Evolutionary conservation across 64 coral and sea anemone species (phyloP).

Genomic region (Dendrophyllia cribrosa): DNA sequence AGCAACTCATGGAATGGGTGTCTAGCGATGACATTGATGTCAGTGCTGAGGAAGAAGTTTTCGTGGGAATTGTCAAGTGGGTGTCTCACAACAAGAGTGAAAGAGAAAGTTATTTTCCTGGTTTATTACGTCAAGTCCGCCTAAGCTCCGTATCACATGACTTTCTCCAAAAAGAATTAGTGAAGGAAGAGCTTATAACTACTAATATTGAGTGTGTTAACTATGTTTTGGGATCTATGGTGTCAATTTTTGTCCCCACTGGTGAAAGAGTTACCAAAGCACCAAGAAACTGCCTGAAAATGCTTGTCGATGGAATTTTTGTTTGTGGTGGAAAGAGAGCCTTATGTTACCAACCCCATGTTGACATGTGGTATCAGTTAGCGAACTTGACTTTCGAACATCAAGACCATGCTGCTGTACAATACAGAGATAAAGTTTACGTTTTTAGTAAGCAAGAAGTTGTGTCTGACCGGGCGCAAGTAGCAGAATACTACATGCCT

Average conservation of each 20-base stretch:
- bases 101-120: background rate
- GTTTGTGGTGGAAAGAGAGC: background rate
- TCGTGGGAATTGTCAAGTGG: slow-evolving; percentile 23
- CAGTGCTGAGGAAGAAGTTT: slow-evolving; percentile 18
- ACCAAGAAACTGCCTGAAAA: background rate
- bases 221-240: background rate
- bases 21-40: slow-evolving; percentile 7
- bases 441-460: background rate
- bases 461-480: background rate
- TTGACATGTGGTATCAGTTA: background rate
- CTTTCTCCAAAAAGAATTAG: background rate
- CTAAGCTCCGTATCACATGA: background rate
- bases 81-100: background rate
- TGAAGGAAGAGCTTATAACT: background rate
- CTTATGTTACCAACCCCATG: background rate
- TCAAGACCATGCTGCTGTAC: background rate
- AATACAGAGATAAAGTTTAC: background rate
- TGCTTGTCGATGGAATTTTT: background rate
- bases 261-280: background rate
- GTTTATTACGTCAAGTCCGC: background rate
- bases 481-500: background rate
- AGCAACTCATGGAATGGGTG: slow-evolving; percentile 2
- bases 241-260: too few species aligned
- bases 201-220: background rate
- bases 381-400: background rate